Evolutionary conservation across 2,113 vertebrate species (phyloP).

Genomic region (Odobenus rosmarus): DNA sequence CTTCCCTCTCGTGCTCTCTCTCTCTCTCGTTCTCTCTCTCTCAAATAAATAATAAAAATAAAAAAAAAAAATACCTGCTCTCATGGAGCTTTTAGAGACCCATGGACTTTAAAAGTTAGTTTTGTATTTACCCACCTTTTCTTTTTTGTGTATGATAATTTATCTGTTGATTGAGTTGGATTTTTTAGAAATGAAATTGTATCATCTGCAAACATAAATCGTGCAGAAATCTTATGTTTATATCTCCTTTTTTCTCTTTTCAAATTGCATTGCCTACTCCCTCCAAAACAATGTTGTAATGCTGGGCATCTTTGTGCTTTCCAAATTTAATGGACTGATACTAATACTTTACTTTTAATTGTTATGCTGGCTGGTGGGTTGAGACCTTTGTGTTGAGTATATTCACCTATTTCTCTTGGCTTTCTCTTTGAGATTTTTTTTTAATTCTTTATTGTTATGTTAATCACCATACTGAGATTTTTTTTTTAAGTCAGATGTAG

Average conservation of each 20-base stretch:
- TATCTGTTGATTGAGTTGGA: background rate
- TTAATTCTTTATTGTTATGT: background rate
- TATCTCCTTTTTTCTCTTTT: background rate
- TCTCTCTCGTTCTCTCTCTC: no score
- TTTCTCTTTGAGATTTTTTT: background rate
- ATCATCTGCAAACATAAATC: background rate
- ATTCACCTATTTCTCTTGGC: background rate
- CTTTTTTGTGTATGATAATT: background rate
- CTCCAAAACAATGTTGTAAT: background rate
- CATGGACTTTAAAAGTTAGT: background rate
- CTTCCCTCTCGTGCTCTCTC: no score
- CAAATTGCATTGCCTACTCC: background rate
- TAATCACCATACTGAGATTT: background rate
- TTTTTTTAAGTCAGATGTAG: background rate
- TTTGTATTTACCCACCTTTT: background rate
- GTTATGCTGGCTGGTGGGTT: background rate
- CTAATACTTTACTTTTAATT: background rate
- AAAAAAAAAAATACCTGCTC: background rate
- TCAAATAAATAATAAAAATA: no score
- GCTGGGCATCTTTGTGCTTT: background rate
- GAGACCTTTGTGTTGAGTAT: background rate
- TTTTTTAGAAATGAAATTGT: background rate
- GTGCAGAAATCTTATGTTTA: background rate
- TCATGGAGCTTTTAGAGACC: background rate
- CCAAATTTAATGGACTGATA: background rate